Conservation (phyloP, 1,140 invertebrate species). For the Cataglyphis hispanica region DNA sequence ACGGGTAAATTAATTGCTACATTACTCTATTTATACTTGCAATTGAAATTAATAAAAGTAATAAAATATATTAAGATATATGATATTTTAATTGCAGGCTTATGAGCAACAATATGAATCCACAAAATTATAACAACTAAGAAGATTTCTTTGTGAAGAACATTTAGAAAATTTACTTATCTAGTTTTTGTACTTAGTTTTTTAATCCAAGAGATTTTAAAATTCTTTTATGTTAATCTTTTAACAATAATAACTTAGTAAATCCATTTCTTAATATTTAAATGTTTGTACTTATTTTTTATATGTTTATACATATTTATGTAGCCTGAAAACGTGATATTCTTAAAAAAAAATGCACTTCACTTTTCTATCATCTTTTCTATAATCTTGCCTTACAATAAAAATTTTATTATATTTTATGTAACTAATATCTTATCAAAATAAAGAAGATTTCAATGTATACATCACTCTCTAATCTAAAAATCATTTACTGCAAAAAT, state of each 20-base stretch:
- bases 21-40: background rate
- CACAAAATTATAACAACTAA: background rate
- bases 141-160: background rate
- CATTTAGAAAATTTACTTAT: background rate
- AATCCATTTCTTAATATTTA: background rate
- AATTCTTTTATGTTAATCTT: background rate
- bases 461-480: no score
- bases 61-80: background rate
- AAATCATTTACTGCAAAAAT: no score
- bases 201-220: background rate
- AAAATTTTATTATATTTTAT: background rate
- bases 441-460: no score
- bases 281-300: slow-evolving; percentile 16
- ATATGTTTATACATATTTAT: background rate
- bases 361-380: background rate
- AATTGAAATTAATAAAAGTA: background rate
- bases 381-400: background rate
- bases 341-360: background rate
- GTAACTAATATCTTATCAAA: slow-evolving; percentile 18
- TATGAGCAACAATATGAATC: slow-evolving; percentile 28
- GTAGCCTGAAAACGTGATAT: background rate
- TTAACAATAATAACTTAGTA: background rate
- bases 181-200: slow-evolving; percentile 1
- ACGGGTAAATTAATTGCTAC: slow-evolving; percentile 74
- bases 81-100: slow-evolving; percentile 54